Conservation (phyloP, 2,888 invertebrate species). For the Drosophila macrospina region DNA sequence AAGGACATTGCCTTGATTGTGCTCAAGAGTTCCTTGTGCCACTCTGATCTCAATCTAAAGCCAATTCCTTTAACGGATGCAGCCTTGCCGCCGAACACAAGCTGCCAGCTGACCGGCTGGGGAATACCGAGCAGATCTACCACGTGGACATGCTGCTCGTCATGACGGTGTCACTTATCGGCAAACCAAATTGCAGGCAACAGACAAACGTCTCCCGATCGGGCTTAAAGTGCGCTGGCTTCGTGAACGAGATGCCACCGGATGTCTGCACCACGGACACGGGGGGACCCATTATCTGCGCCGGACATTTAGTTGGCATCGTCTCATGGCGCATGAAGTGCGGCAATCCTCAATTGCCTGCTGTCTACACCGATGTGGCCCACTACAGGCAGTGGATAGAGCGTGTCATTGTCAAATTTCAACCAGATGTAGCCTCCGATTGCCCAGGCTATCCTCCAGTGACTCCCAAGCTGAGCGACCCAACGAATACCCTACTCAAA, state of each 20-base stretch:
- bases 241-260: constrained; percentile 88
- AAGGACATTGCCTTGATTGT: constrained; percentile 27
- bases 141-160: not conserved
- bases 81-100: not conserved
- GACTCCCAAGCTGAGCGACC: not conserved
- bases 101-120: constrained; percentile 31
- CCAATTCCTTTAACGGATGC: not conserved
- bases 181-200: not conserved
- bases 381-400: constrained; percentile 60
- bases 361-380: constrained; percentile 90
- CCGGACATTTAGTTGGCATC: constrained; percentile 89
- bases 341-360: constrained; percentile 87
- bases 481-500: not conserved
- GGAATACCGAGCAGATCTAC: not conserved
- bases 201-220: not conserved
- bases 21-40: not conserved
- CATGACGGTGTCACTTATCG: not conserved
- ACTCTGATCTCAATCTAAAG: not conserved
- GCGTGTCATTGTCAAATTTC: not conserved
- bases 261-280: constrained; percentile 93
- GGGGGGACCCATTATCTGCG: constrained; percentile 90
- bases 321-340: constrained; percentile 94
- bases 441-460: no score
- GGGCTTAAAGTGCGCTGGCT: constrained; percentile 91
- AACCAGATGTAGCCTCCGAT: not conserved